These are phyloP conservation scores for Chromoteleia sp. DNA, from an alignment of 2,888 invertebrate genomes.

Conservation along the genomic window DNA sequence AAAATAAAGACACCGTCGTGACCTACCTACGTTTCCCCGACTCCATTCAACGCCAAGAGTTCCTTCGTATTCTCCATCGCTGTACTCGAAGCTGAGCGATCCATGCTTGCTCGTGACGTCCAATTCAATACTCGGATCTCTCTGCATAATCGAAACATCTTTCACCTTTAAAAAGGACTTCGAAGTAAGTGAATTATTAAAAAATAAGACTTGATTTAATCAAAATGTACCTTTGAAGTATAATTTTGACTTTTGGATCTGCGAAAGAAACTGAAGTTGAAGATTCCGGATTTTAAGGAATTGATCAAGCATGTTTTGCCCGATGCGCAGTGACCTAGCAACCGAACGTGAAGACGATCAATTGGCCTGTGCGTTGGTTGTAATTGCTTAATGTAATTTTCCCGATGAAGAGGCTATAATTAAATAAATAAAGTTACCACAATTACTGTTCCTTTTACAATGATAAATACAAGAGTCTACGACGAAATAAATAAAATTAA, in stretches of 20 bases:
- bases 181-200: background rate
- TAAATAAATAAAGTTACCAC: conserved; percentile 1
- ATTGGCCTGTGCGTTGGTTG: conserved; percentile 87
- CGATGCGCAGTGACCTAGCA: conserved; percentile 90
- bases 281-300: conserved; percentile 88
- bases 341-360: conserved; percentile 88
- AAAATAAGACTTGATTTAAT: background rate
- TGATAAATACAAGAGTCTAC: conserved; percentile 72
- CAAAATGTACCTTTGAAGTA: conserved; percentile 77
- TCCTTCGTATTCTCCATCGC: conserved; percentile 83
- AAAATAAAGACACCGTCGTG: conserved; percentile 1
- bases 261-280: conserved; percentile 88
- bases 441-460: no score
- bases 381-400: conserved; percentile 88
- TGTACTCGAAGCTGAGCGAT: conserved; percentile 87
- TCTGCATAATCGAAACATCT: conserved; percentile 78
- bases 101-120: conserved; percentile 87
- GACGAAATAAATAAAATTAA: conserved; percentile 10
- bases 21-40: conserved; percentile 81
- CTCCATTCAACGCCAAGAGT: conserved; percentile 83
- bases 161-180: conserved; percentile 25
- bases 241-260: conserved; percentile 85
- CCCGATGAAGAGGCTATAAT: conserved; percentile 81
- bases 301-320: conserved; percentile 90
- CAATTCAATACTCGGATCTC: conserved; percentile 86